Evolutionary conservation across 2,888 invertebrate species (phyloP), one percentile per base, ranked within the genome.

Genomic region (Cerastis leucographa): DNA sequence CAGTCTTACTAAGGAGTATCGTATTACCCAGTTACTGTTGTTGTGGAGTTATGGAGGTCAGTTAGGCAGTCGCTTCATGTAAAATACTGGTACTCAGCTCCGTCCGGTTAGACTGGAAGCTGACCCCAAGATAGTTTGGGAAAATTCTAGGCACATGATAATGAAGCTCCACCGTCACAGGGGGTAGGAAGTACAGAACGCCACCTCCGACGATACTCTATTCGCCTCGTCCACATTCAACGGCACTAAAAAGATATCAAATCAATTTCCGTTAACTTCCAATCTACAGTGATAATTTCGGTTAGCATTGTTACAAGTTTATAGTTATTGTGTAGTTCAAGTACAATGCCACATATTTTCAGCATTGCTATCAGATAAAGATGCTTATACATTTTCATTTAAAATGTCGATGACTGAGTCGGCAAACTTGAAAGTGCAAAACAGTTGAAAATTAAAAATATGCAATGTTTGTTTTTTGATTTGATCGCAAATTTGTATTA

Each of bases 361-460:
- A 35, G 64, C 0, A 29, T 42, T 62, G 0, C 17, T 84, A 71
- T 74, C 64, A 59, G 44, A 67, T 71, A 42, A 69, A 59, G 8
- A 14, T 35, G 19, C 2, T 46, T 40, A 22, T 29, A n/a, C 42
- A n/a, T 69, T 67, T 67, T 19, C 14, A 46, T 42, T 35, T 0
- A 35, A 46, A 64, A 78, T 35, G 0, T 65, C 22, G 35, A 44
- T 42, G 2, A 17, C 17, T 19, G 7, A 49, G 35, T 68, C 85
- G 69, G 85, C 35, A 22, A 75, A 54, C 29, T 59, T 74, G 8
- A 74, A 74, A 70, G 54, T 25, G 11, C 1, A 59, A 65, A 56
- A 42, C 42, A 25, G n/a, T 14, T 42, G 42, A 14, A 42, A n/a
- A 64, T n/a, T 2, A 25, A 42, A 64, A n/a, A 29, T 25, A n/a